Evolutionary conservation across 64 coral and sea anemone species (phyloP).

Genomic region (Cladopsammia gracilis): DNA sequence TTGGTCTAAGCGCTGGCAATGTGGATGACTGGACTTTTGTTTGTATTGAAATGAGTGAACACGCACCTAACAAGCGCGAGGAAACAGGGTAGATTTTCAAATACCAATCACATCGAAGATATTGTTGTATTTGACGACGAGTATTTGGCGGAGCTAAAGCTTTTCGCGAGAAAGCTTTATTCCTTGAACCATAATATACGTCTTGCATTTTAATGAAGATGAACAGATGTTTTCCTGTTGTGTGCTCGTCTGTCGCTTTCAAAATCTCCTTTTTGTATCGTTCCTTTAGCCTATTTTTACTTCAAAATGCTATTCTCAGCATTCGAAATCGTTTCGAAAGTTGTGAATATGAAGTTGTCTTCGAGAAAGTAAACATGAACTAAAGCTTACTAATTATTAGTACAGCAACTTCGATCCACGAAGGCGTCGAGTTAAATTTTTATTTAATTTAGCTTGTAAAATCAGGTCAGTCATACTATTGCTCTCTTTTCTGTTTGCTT

Average conservation of each 20-base stretch:
- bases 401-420: too few relatives aligned
- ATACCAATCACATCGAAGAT: constrained; percentile 8
- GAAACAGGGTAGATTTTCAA: constrained; percentile 3
- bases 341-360: neutral
- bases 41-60: constrained; percentile 55
- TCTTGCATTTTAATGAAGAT: constrained; percentile 23
- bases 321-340: neutral
- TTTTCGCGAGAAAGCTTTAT: neutral
- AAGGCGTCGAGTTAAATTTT: too few relatives aligned
- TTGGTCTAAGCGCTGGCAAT: constrained; percentile 90
- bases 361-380: too few relatives aligned
- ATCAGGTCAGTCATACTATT: too few relatives aligned
- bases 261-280: neutral
- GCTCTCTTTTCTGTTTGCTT: too few relatives aligned
- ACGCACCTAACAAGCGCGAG: constrained; percentile 9
- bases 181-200: neutral
- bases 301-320: too few relatives aligned
- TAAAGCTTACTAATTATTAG: too few relatives aligned
- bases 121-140: neutral
- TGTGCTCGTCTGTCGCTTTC: neutral
- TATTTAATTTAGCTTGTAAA: too few relatives aligned
- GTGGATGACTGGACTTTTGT: constrained; percentile 90
- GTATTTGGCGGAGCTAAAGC: neutral
- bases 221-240: constrained; percentile 34
- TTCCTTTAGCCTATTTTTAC: neutral